Evolutionary conservation across 2,113 vertebrate genomes (phyloP), one percentile per base, ranked within the genome.

Genomic region (Sylvia atricapilla): DNA sequence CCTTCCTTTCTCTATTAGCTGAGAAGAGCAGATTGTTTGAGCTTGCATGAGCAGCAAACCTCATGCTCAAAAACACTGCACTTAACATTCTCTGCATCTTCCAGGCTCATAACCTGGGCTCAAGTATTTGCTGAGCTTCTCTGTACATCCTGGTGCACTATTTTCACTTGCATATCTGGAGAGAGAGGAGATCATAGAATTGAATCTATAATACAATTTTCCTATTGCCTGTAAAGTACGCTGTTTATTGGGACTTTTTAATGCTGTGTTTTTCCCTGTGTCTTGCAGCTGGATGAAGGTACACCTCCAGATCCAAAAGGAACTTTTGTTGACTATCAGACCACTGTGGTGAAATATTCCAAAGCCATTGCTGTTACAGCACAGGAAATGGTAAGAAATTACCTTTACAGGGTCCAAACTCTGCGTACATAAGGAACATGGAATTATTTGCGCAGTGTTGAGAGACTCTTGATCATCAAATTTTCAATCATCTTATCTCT

Each of bases 261-360:
- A 55, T 69, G 52, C 31, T 9, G 2, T 68, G 13, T 28, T 90
- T 69, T 76, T 73, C 13, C 15, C 41, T 95, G 9, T 69, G 56
- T 37, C 60, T 30, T 62, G 44, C 88, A 99, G 99, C 96, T 99
- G 97, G 99, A 99, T 96, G 99, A 99, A 97, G 99, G 99, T 83
- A 99, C 99, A 1, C 99, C 99, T 46, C 99, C 99, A 39, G 99
- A 99, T 94, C 98, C 99, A 4, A 99, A 99, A 74, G 99, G 99
- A 73, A 99, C 98, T 1, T 99, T 99, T 94, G 99, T 99, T 52
- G 99, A 99, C 96, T 99, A 99, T 97, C 99, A 99, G 98, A 99
- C 99, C 28, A 99, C 99, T 3, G 99, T 99, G 97, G 99, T 99
- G 87, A 99, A 99, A 97, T 99, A 98, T 69, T 99, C 99, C 90